Evolutionary conservation across 1,140 invertebrate species (phyloP), one percentile per base, ranked within the genome.

Genomic region (Aphis craccivora): DNA sequence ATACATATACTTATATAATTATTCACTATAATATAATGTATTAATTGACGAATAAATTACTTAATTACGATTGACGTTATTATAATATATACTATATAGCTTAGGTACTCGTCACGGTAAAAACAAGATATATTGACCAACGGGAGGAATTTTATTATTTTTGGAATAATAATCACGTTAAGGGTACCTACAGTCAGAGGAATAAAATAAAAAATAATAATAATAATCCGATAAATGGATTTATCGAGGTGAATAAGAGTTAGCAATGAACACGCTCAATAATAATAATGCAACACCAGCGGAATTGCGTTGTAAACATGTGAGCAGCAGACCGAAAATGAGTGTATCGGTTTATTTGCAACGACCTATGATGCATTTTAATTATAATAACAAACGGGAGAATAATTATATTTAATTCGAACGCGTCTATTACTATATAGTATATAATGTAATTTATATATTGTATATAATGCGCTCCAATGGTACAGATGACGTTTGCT

Each of bases 291-390:
- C 9, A 89, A 11, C 51, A 76, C 2, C 60, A n/a, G 30, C 14
- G 22, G n/a, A 60, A 43, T 60, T 35, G 30, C 14, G 37, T 8
- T 90, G 89, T 43, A 90, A 67, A 60, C 55, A 43, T 22, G 60
- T n/a, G 89, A 67, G 40, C 53, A 90, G 37, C 53, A 60, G 89
- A 90, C 89, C 37, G 89, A 60, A 60, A 90, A 90, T 18, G 35
- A 55, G 6, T 67, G 14, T 43, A 43, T 90, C 23, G 51, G n/a
- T 89, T 55, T 53, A 88, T 88, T 88, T 48, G 45, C 83, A 40
- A 84, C 37, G 76, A 40, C 23, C 40, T 1, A 45, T 18, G 1
- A 1, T 35, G 60, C 30, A 51, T 88, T 48, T 45, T 18, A 45
- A 48, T 88, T 88, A 76, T 76, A 88, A 88, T 88, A 88, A 48